Base-by-base conservation (phyloP, 2,888 invertebrate species). In the Listrodromus nycthemerus region DNA sequence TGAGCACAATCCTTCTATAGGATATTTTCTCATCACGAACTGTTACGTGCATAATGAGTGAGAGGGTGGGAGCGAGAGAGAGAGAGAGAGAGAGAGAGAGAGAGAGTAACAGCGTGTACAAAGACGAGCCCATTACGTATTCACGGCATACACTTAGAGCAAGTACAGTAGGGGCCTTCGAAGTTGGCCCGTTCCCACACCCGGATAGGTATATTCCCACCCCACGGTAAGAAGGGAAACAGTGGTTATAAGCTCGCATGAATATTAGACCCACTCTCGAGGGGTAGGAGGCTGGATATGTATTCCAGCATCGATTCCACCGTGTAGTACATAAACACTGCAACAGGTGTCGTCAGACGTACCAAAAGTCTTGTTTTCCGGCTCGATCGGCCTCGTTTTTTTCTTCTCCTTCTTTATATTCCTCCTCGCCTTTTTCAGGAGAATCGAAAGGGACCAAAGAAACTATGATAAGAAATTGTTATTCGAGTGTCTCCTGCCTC, bases 291-390 rank as follows among this genome's bases (percentile, higher is more conserved):
- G 30, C 4, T 1, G 33, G 33, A 70, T 74, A 37, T 74, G 55
- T 50, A 45, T 58, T 45, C 65, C 30, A 30, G 30, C 52, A 67
- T 71, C 61, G 75, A 74, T 76, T 70, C 30, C n/a, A 24, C 66
- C 27, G 33, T 50, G 45, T 71, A 77, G 79, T 84, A 37, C 65
- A 61, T 24, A 50, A 63, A 71, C n/a, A 21, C 27, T 50, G 79
- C 84, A 86, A 85, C 86, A 85, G 86, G 85, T 86, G 85, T 82
- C 83, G 71, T 58, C 78, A 30, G 55, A 69, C 21, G 73, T 76
- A 80, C 48, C 65, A 55, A 74, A 82, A 50, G 58, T n/a, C 10
- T 16, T 33, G 76, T 78, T 58, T 48, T 66, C 61, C 33, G 30
- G 41, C 3, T 55, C 52, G 37, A 66, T 45, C 30, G 24, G 13